Conservation (phyloP, 1,140 invertebrate species). For the Drosophila dunni region DNA sequence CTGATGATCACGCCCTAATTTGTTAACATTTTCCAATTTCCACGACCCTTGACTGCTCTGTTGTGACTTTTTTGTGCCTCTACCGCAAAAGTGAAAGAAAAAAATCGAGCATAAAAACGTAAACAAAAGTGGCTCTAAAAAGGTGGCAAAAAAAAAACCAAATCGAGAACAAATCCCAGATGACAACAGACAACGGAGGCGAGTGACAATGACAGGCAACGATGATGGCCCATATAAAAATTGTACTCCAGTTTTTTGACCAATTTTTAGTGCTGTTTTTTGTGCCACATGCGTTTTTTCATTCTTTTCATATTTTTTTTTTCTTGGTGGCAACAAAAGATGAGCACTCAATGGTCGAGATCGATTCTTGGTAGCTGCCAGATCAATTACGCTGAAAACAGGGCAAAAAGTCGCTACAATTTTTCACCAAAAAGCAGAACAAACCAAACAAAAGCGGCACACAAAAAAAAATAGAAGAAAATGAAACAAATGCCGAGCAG, state of each 20-base stretch:
- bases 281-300: slow-evolving; percentile 55
- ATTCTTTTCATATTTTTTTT: background rate
- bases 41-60: background rate
- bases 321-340: slow-evolving; percentile 38
- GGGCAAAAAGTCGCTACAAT: slow-evolving; percentile 42
- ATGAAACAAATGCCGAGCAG: slow-evolving; percentile 3
- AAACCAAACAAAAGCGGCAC: background rate
- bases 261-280: slow-evolving; percentile 84
- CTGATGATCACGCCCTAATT: slow-evolving; percentile 3
- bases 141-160: slow-evolving; percentile 43
- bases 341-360: slow-evolving; percentile 13
- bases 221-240: slow-evolving; percentile 54
- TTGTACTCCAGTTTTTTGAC: slow-evolving; percentile 82
- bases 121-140: slow-evolving; percentile 40
- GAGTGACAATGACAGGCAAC: background rate
- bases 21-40: background rate
- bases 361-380: slow-evolving; percentile 44
- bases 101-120: slow-evolving; percentile 39
- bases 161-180: slow-evolving; percentile 17
- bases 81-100: slow-evolving; percentile 49
- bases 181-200: slow-evolving; percentile 1
- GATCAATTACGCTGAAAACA: slow-evolving; percentile 64
- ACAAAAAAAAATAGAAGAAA: background rate
- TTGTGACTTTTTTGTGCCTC: slow-evolving; percentile 42
- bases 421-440: slow-evolving; percentile 31